Conservation (phyloP, 53 echinoderm and acorn worm species). For the Holothuria leucospilota region DNA sequence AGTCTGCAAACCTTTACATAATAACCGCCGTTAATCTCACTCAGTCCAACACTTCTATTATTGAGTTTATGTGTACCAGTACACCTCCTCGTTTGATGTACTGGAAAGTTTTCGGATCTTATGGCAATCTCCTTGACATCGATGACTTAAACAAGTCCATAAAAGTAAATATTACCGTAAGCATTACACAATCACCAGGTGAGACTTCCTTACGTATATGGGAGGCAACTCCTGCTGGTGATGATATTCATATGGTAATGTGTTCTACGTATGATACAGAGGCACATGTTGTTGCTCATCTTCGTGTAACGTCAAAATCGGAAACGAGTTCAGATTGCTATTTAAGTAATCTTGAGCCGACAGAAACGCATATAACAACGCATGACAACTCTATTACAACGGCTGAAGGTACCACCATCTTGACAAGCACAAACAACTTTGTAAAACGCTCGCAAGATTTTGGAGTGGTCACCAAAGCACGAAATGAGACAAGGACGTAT, state of each 20-base stretch:
- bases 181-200: slow-evolving; percentile 2
- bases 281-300: not conserved
- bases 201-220: not conserved
- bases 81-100: slow-evolving; percentile 4
- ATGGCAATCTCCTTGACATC: not conserved
- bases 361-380: no score
- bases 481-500: no score
- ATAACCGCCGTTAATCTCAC: no score
- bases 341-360: no score
- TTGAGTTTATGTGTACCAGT: slow-evolving; percentile 5
- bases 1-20: no score
- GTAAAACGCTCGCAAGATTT: no score
- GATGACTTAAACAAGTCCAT: not conserved
- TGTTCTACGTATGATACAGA: not conserved
- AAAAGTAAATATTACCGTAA: not conserved
- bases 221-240: not conserved
- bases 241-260: not conserved
- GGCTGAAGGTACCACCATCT: no score
- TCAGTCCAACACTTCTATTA: not conserved
- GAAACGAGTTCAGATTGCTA: not conserved
- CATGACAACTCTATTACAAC: no score
- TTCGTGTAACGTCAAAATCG: not conserved
- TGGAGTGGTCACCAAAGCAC: no score
- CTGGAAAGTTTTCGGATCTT: not conserved
- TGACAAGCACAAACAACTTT: no score